These are phyloP conservation scores for Tethya wilhelma DNA, from an alignment of 37 sponge, comb jelly and placozoan genomes.

Conservation along the genomic window DNA sequence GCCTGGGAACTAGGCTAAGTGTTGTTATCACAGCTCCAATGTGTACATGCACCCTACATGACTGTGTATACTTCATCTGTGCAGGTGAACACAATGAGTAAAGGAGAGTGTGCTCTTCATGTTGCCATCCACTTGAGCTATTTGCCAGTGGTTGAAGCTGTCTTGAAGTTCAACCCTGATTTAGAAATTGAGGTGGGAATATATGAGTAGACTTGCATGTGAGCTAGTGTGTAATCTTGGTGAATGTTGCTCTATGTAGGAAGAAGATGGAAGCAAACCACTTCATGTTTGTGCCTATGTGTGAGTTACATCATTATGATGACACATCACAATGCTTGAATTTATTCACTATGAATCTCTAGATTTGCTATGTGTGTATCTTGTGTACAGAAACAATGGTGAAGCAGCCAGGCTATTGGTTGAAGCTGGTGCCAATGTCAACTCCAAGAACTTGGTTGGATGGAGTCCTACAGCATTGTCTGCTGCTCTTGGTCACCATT, in stretches of 20 bases:
- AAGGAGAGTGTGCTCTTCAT: constrained; percentile 75
- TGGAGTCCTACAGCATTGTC: constrained; percentile 47
- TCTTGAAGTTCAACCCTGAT: constrained; percentile 67
- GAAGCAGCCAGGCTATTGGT: constrained; percentile 68
- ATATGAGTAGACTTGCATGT: background rate
- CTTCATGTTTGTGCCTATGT: constrained; percentile 38
- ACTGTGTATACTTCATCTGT: background rate
- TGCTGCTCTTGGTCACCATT: constrained; percentile 30
- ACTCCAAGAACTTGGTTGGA: constrained; percentile 49
- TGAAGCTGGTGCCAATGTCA: constrained; percentile 67
- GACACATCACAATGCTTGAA: background rate
- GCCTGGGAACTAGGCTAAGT: too few species aligned
- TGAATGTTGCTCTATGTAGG: constrained; percentile 16
- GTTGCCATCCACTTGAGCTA: constrained; percentile 55
- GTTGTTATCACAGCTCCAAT: background rate
- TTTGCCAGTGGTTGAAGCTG: constrained; percentile 34
- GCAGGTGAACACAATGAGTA: constrained; percentile 65
- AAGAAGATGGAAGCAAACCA: constrained; percentile 42
- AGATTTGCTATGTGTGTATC: too few species aligned
- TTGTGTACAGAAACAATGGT: constrained; percentile 58
- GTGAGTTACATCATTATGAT: background rate
- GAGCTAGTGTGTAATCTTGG: background rate
- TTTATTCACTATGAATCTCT: too few species aligned
- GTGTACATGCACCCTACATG: background rate
- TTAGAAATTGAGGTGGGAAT: constrained; percentile 67